phyloP scores from a whole-genome alignment of 37 sponge, comb jelly and placozoan species.

The Agelas oroides region DNA sequence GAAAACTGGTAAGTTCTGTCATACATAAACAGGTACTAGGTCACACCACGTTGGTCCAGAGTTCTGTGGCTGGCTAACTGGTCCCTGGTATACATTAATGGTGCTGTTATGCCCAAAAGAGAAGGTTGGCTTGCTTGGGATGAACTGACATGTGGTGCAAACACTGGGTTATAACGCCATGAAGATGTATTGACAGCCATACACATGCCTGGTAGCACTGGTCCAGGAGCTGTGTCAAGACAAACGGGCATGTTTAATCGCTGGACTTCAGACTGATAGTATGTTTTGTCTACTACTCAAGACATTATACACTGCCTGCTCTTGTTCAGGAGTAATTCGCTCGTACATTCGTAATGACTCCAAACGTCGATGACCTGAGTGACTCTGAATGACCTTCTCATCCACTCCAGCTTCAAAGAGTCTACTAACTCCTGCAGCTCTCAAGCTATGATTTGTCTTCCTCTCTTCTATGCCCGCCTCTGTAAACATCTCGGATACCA shows the following conservation, averaged over 20 bases:
- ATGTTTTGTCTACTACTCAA: neutral
- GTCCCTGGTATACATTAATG: neutral
- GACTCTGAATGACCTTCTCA: constrained; percentile 11
- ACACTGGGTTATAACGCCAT: too few relatives aligned
- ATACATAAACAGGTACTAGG: too few relatives aligned
- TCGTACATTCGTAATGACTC: constrained; percentile 21
- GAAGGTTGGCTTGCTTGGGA: neutral
- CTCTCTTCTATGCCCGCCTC: constrained; percentile 13
- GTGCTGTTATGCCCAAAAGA: neutral
- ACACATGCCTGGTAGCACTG: too few relatives aligned
- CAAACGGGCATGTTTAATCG: neutral
- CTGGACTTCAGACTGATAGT: constrained; percentile 4
- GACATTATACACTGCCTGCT: constrained; percentile 6
- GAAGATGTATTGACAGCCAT: too few relatives aligned
- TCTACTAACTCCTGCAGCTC: constrained; percentile 29
- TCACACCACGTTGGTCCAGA: neutral
- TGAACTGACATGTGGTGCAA: neutral
- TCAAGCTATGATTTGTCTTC: constrained; percentile 47
- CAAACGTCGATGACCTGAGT: constrained; percentile 9
- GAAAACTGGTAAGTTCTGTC: too few relatives aligned
- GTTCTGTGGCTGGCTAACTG: neutral
- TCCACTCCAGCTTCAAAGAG: constrained; percentile 29
- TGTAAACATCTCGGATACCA: neutral
- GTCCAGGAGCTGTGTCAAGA: neutral
- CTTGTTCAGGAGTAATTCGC: constrained; percentile 1